Conservation (phyloP, 1,140 invertebrate species). For the Sminthurinus signatus region DNA sequence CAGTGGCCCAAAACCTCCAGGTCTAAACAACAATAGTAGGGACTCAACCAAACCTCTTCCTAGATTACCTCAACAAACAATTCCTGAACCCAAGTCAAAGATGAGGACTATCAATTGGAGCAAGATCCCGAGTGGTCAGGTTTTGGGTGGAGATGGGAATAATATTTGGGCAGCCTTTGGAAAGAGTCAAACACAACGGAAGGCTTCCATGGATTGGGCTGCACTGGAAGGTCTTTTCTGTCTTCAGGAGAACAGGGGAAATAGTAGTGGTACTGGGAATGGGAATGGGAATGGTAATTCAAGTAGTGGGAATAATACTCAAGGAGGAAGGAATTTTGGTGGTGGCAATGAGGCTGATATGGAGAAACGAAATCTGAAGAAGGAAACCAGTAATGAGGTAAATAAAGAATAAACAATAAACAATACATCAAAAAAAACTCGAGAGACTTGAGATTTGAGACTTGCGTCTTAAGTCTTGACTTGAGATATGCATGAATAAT, state of each 20-base stretch:
- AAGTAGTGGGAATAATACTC: not conserved
- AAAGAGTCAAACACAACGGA: conserved; percentile 70
- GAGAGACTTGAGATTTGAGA: too few relatives aligned
- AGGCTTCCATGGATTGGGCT: conserved; percentile 75
- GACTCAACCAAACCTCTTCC: conserved; percentile 5
- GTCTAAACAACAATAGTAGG: not conserved
- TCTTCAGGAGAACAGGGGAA: conserved; percentile 44
- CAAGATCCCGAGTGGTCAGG: conserved; percentile 71
- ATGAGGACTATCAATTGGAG: conserved; percentile 95
- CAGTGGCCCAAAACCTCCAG: conserved; percentile 44
- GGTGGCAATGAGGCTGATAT: not conserved
- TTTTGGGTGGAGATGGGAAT: conserved; percentile 67
- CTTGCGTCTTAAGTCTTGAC: too few relatives aligned
- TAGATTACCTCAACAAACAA: conserved; percentile 74
- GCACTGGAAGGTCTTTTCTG: conserved; percentile 90
- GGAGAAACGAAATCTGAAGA: not conserved
- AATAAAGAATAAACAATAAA: conserved; percentile 26
- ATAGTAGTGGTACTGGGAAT: not conserved
- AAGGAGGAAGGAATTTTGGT: not conserved
- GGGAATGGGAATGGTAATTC: not conserved
- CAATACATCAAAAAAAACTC: not conserved
- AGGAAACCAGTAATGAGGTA: conserved; percentile 43
- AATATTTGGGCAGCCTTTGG: conserved; percentile 91
- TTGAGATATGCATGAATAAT: too few relatives aligned
- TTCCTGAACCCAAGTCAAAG: conserved; percentile 70